Evolutionary conservation across 92 coral and sea anemone genomes (phyloP), one percentile per base, ranked within the genome.

Genomic region (Phymanthus crucifer): DNA sequence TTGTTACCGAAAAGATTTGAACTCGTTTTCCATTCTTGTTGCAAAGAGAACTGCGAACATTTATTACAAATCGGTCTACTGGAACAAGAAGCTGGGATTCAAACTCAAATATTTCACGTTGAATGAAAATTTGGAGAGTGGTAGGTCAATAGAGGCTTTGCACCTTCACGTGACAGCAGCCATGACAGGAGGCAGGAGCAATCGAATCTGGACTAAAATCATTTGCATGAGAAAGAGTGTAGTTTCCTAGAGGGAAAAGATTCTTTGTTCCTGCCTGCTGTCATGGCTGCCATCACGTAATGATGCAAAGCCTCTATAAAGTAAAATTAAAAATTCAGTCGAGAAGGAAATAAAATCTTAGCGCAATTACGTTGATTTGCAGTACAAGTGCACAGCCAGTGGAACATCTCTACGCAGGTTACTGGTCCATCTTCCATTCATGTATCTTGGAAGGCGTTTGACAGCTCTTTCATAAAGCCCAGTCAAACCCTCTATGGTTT

Each of bases 41-140:
- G 35, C 68, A 6, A 61, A 61, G 29, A 27, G 68, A 24, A 24
- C 32, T 2, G 68, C 10, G 17, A 61, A 61, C 29, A 61, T 61
- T 29, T 61, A 61, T 34, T 61, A 61, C 68, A 61, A 61, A 61
- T 61, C 68, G 9, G 68, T 61, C 33, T 61, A 27, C 34, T 61
- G 68, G 68, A 24, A 27, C 34, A 61, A 27, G 33, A 61, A 61
- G 34, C 32, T 13, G 32, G 68, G 68, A 61, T 61, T 61, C 23
- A 61, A 61, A 27, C 68, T 61, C 26, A 24, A 29, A 61, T 61
- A 61, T 29, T 24, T 61, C 34, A 61, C 29, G 68, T 24, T 61
- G 13, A 29, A 61, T 1, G 32, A 61, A 9, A 29, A 27, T 61
- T 61, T 61, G 5, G 33, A 61, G 17, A 61, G 13, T 61, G 68